Evolutionary conservation across 1,140 invertebrate genomes (phyloP), one percentile per base, ranked within the genome.

Genomic region (Mya arenaria): DNA sequence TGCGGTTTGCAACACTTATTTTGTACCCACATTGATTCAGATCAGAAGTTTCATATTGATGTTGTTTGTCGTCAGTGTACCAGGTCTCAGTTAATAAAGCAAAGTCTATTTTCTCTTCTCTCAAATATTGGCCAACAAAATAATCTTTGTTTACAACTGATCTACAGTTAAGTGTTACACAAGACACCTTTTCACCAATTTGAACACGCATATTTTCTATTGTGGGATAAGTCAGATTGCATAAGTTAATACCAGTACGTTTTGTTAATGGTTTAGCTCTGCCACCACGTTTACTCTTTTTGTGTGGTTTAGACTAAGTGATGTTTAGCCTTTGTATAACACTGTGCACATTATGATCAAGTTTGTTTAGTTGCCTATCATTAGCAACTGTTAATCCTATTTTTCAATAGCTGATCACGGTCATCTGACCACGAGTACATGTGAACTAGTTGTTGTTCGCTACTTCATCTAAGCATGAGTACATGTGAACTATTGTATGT

Each of bases 361-460:
- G 28, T 72, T 72, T 72, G 56, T 72, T 72, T 28, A 52, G 68
- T 72, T 72, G 68, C 68, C 68, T 72, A 72, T 72, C 44, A 72
- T 52, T 55, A 13, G 34, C 52, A 32, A 72, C 68, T 30, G 19
- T 68, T 41, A 32, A 30, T 30, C 60, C 30, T 63, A 34, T 63
- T 63, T n/a, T n/a, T n/a, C n/a, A n/a, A n/a, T n/a, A n/a, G n/a
- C n/a, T n/a, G n/a, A n/a, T n/a, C n/a, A n/a, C n/a, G n/a, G n/a
- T n/a, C n/a, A n/a, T n/a, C n/a, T n/a, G n/a, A n/a, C n/a, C n/a
- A n/a, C n/a, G n/a, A n/a, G n/a, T n/a, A n/a, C n/a, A n/a, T n/a
- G n/a, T n/a, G n/a, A n/a, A n/a, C n/a, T n/a, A n/a, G n/a, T n/a
- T n/a, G n/a, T n/a, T n/a, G n/a, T n/a, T n/a, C n/a, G n/a, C n/a